A percentile compares a stretch with the other conserved stretches of the same genome.
These are phyloP conservation scores for Trematomus loennbergii DNA, from an alignment of 2,113 vertebrate genomes.

Conservation along the genomic window DNA sequence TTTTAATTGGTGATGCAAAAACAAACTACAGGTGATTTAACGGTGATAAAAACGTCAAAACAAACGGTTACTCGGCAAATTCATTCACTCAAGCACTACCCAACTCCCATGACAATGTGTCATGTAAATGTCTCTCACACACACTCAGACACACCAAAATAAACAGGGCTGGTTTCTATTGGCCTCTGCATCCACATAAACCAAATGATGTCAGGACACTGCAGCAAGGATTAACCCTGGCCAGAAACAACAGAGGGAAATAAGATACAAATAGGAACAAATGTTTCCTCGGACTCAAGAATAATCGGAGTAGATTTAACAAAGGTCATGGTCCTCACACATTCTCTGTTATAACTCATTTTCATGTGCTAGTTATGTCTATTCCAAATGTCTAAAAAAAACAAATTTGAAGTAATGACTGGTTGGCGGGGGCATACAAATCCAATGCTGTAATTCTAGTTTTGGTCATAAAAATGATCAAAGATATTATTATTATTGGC, in stretches of 20 bases:
- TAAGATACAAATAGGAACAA: too few species aligned
- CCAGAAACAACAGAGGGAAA: neutral
- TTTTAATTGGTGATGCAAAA: too few species aligned
- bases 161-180: neutral
- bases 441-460: neutral
- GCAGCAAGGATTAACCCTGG: constrained; percentile 2
- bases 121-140: constrained; percentile 26
- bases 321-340: too few species aligned
- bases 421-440: too few species aligned
- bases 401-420: too few species aligned
- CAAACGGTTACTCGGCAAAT: neutral
- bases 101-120: constrained; percentile 34
- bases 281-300: too few species aligned
- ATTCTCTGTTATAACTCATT: too few species aligned
- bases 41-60: too few species aligned
- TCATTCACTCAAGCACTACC: constrained; percentile 23
- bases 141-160: neutral
- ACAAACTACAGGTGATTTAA: too few species aligned
- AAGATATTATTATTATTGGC: constrained; percentile 14
- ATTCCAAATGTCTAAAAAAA: too few species aligned
- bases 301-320: too few species aligned
- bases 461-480: constrained; percentile 19
- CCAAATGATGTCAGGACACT: constrained; percentile 4
- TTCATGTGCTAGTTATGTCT: too few species aligned
- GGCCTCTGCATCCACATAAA: neutral